Evolutionary conservation across 2,113 vertebrate species (phyloP), one percentile per base, ranked within the genome.

Genomic region (Dipodomys merriami): DNA sequence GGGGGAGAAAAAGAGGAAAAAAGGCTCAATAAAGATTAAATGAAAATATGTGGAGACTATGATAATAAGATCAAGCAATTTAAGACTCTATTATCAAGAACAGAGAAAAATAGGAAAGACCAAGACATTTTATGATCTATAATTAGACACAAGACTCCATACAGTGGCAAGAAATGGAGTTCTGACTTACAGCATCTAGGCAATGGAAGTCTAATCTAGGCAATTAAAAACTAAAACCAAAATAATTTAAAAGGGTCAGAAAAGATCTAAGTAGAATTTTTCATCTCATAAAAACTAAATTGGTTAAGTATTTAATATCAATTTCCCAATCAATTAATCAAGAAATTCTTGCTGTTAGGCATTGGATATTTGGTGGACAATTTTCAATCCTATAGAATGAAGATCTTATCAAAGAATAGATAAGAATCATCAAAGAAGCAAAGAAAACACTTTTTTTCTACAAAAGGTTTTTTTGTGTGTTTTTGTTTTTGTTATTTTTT

Each of bases 1-100:
- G 33, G 69, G 27, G 20, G 73, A 35, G 44, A 35, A 7, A 8
- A 5, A 71, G 9, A 5, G 18, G 5, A 39, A 80, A 57, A n/a
- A 19, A 89, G 83, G 64, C 27, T 90, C 83, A 83, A 88, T 89
- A 76, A 95, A 90, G 86, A 94, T 88, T 71, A 92, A 95, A 95
- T 92, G 73, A 95, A 78, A 94, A 92, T 44, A 93, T 80, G 35
- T 33, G 25, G 46, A 94, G 86, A 86, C 78, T 76, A 82, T 60
- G 57, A 81, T 84, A 88, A 95, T 83, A 92, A 95, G 88, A 94
- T 94, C 64, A 86, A 91, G 89, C 82, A 92, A 90, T 68, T 91
- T 88, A 93, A 91, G 86, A 93, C 73, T 94, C 80, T 91, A 72
- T 87, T 89, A 91, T 74, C 33, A 91, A 93, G 33, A 90, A 72